These are phyloP conservation scores for Meta bourneti DNA, from an alignment of 2,888 invertebrate species.

Conservation along the genomic window DNA sequence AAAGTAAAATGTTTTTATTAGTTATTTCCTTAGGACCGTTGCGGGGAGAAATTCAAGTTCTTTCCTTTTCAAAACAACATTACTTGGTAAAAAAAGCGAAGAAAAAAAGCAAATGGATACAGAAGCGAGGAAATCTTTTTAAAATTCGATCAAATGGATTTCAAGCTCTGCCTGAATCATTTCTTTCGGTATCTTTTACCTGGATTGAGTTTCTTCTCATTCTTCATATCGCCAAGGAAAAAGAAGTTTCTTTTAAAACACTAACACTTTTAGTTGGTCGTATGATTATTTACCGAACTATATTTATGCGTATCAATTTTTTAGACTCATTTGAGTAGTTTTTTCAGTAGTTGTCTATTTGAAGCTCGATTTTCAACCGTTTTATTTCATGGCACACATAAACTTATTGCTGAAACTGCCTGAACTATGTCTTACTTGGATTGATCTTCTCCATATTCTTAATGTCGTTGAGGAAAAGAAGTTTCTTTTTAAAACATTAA, in stretches of 20 bases:
- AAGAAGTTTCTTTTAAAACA: neutral
- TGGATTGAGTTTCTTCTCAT: neutral
- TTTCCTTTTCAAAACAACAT: slow-evolving; percentile 16
- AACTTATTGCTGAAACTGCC: too few relatives aligned
- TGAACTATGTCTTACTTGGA: slow-evolving; percentile 4
- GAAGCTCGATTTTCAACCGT: too few relatives aligned
- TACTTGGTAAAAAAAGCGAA: slow-evolving; percentile 10
- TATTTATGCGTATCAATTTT: neutral
- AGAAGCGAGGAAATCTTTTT: slow-evolving; percentile 36
- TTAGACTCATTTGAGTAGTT: too few relatives aligned
- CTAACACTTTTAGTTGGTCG: neutral
- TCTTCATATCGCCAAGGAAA: neutral
- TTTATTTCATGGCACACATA: too few relatives aligned
- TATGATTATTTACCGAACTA: neutral
- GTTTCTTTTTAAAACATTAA: neutral
- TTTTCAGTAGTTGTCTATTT: too few relatives aligned
- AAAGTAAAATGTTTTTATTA: slow-evolving; percentile 22
- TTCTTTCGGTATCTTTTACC: slow-evolving; percentile 22
- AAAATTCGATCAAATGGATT: slow-evolving; percentile 37
- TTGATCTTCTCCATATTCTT: neutral
- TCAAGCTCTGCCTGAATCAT: neutral
- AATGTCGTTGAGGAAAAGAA: neutral
- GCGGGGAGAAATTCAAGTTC: neutral
- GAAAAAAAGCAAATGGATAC: slow-evolving; percentile 9
- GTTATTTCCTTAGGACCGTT: slow-evolving; percentile 13